These are phyloP conservation scores for Nanorana parkeri DNA, from an alignment of 2,113 vertebrate genomes.

Conservation along the genomic window DNA sequence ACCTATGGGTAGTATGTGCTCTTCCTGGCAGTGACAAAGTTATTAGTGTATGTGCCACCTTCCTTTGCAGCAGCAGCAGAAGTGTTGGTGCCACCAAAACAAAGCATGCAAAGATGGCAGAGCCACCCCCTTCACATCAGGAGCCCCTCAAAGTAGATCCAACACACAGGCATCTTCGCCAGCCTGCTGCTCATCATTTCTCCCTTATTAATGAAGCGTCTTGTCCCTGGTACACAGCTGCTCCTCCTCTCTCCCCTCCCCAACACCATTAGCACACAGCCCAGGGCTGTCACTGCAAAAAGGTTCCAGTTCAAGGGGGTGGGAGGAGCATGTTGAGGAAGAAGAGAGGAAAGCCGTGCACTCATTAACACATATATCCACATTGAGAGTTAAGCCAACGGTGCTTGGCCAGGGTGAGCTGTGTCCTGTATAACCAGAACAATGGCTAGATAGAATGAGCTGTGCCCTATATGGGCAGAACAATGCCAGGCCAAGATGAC, in stretches of 20 bases:
- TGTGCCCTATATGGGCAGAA: too few relatives aligned
- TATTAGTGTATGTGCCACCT: too few relatives aligned
- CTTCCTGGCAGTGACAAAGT: too few relatives aligned
- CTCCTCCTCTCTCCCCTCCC: slow-evolving; percentile 28
- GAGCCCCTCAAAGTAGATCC: not conserved
- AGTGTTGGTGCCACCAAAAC: too few relatives aligned
- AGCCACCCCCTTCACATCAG: not conserved
- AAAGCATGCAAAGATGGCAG: slow-evolving; percentile 53
- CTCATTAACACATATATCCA: too few relatives aligned
- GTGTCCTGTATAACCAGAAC: too few relatives aligned
- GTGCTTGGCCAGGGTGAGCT: too few relatives aligned
- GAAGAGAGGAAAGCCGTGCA: not conserved
- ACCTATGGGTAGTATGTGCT: too few relatives aligned
- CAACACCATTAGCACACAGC: slow-evolving; percentile 45
- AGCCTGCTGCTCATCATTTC: slow-evolving; percentile 22
- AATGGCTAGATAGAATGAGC: too few relatives aligned
- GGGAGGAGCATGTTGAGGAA: slow-evolving; percentile 52
- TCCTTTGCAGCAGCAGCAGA: too few relatives aligned
- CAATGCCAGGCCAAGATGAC: too few relatives aligned
- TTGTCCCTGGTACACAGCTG: slow-evolving; percentile 1
- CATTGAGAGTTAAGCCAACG: too few relatives aligned
- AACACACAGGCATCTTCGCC: slow-evolving; percentile 46
- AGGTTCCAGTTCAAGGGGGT: slow-evolving; percentile 81
- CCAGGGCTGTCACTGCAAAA: slow-evolving; percentile 60
- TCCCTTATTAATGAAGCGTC: slow-evolving; percentile 31